Evolutionary conservation across 2,797 vertebrate genomes (phyloP).

Genomic region (Tapera naevia): DNA sequence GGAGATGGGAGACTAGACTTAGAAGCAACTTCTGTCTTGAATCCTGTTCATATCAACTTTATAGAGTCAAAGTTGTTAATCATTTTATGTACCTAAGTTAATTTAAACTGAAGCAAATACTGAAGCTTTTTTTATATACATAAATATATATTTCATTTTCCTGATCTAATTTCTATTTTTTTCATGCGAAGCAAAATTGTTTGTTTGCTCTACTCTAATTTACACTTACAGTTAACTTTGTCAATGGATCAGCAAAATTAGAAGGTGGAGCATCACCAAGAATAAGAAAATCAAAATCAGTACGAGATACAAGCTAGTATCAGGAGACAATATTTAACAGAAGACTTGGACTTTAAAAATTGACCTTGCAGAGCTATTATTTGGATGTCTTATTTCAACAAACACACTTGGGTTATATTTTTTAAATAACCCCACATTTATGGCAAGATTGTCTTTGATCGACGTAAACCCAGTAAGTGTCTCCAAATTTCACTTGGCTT

Average conservation of each 20-base stretch:
- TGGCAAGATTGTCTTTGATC: background rate
- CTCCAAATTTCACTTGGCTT: background rate
- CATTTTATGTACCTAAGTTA: background rate
- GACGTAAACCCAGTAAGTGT: background rate
- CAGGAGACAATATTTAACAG: slow-evolving; percentile 22
- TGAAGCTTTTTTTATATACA: background rate
- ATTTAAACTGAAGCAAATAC: background rate
- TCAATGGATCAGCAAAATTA: slow-evolving; percentile 82
- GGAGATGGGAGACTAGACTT: background rate
- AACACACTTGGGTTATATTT: background rate
- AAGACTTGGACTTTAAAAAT: slow-evolving; percentile 17
- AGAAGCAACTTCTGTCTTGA: background rate
- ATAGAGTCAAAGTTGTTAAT: background rate
- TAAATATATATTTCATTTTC: background rate
- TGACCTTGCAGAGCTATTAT: background rate
- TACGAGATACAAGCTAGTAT: slow-evolving; percentile 62
- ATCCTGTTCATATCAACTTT: background rate
- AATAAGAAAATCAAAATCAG: slow-evolving; percentile 83
- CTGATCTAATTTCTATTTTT: background rate
- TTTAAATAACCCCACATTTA: background rate
- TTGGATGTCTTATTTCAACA: slow-evolving; percentile 6
- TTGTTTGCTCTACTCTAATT: background rate
- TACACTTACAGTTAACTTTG: slow-evolving; percentile 71
- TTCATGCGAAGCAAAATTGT: background rate
- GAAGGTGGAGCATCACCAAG: slow-evolving; percentile 81